phyloP scores from a whole-genome alignment of 2,888 invertebrate genomes.

The Limnephilus rhombicus region DNA sequence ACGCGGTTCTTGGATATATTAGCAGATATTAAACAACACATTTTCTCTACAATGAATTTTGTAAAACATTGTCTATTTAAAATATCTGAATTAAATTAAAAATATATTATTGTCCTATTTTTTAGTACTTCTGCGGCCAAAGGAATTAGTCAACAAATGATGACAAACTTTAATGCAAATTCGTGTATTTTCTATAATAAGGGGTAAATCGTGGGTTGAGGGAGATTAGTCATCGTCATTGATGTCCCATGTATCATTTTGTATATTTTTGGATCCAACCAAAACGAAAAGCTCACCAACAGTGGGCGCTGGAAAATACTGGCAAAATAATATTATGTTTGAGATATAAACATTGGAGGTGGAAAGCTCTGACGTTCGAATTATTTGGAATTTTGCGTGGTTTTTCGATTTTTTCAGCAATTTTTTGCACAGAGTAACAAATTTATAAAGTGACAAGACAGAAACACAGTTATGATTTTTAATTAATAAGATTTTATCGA shows the following conservation, averaged over 20 bases:
- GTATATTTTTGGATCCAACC: neutral
- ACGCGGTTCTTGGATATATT: neutral
- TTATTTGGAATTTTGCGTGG: neutral
- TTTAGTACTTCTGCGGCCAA: neutral
- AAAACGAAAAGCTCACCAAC: neutral
- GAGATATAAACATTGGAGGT: neutral
- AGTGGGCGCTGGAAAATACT: slow-evolving; percentile 7
- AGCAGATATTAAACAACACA: neutral
- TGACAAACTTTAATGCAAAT: neutral
- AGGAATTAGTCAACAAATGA: neutral
- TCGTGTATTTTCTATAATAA: neutral
- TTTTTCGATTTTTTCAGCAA: neutral
- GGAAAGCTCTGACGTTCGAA: neutral
- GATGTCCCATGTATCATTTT: slow-evolving; percentile 10
- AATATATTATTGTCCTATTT: neutral
- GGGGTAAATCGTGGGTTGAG: neutral
- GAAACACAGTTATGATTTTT: too few species aligned
- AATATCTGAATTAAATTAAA: too few species aligned
- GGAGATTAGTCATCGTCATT: slow-evolving; percentile 1
- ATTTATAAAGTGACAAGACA: neutral
- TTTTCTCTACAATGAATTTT: neutral
- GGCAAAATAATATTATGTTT: neutral
- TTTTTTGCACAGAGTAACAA: neutral
- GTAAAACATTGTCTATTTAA: neutral
- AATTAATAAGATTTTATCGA: too few species aligned